A percentile compares a stretch with the other conserved stretches of the same genome.
phyloP scores from a whole-genome alignment of 1,140 invertebrate genomes.

The Pomacea maculata region DNA sequence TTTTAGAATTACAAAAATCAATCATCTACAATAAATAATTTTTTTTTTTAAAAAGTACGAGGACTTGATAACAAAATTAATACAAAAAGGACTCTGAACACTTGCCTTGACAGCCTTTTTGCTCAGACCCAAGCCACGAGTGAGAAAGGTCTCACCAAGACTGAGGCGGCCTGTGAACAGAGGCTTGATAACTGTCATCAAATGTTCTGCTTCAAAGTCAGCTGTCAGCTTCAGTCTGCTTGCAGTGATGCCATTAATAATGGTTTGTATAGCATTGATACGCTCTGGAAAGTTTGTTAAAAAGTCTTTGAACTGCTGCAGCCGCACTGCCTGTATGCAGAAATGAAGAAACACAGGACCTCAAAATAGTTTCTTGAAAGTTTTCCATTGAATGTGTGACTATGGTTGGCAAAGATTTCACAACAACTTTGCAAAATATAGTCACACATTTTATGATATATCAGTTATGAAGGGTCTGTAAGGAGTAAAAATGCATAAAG shows the following conservation, averaged over 20 bases:
- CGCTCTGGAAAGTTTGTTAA: not conserved
- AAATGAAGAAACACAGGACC: not conserved
- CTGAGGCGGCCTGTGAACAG: slow-evolving; percentile 3
- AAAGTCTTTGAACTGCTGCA: slow-evolving; percentile 19
- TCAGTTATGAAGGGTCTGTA: no score
- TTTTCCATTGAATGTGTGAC: no score
- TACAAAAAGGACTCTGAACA: not conserved
- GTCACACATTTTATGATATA: no score
- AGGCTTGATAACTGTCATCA: slow-evolving; percentile 9
- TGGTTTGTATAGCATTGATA: slow-evolving; percentile 15
- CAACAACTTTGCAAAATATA: no score
- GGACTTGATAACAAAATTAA: not conserved
- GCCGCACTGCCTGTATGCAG: not conserved
- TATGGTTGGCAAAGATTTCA: no score
- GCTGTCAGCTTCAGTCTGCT: not conserved
- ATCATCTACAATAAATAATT: no score
- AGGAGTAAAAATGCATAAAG: no score
- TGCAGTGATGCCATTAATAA: slow-evolving; percentile 6
- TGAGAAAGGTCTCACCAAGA: not conserved
- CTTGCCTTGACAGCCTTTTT: slow-evolving; percentile 21
- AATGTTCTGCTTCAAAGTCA: slow-evolving; percentile 13
- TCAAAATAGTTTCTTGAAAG: no score
- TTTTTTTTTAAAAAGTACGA: not conserved
- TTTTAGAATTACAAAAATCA: no score
- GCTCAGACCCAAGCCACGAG: slow-evolving; percentile 13